Conservation (phyloP, 2,797 vertebrate genomes). For the Valencia hispanica region DNA sequence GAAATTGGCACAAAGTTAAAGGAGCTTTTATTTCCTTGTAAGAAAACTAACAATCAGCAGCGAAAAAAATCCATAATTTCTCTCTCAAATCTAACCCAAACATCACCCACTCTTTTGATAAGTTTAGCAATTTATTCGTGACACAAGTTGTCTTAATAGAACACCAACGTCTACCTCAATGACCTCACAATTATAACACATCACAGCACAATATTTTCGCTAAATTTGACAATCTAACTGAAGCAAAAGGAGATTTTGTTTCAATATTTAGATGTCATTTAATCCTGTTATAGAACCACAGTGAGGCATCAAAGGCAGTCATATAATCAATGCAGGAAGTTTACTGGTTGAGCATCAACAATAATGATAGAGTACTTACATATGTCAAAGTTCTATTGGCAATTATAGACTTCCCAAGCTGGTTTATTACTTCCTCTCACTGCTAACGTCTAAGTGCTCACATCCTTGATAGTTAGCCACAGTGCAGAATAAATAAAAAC, state of each 20-base stretch:
- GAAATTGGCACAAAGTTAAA: not conserved
- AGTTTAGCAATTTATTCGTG: not conserved
- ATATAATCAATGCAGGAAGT: constrained; percentile 4
- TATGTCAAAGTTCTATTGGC: not conserved
- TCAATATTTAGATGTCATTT: constrained; percentile 1
- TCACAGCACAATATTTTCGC: not conserved
- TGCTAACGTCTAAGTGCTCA: not conserved
- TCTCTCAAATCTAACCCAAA: not conserved
- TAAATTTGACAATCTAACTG: not conserved
- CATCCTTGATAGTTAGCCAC: not conserved
- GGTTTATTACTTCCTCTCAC: constrained; percentile 13
- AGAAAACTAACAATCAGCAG: not conserved
- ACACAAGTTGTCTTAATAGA: not conserved
- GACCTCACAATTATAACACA: not conserved
- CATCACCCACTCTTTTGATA: not conserved
- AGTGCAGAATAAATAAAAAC: not conserved
- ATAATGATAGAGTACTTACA: not conserved
- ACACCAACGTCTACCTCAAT: not conserved
- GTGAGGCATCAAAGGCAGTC: not conserved
- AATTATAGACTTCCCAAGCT: constrained; percentile 8
- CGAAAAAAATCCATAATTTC: not conserved
- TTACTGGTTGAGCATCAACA: not conserved
- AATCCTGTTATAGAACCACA: constrained; percentile 8
- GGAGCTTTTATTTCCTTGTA: not conserved
- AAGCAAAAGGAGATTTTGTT: not conserved